Conservation (phyloP, 2,113 vertebrate genomes). For the Lamprologus tigripictilis region DNA sequence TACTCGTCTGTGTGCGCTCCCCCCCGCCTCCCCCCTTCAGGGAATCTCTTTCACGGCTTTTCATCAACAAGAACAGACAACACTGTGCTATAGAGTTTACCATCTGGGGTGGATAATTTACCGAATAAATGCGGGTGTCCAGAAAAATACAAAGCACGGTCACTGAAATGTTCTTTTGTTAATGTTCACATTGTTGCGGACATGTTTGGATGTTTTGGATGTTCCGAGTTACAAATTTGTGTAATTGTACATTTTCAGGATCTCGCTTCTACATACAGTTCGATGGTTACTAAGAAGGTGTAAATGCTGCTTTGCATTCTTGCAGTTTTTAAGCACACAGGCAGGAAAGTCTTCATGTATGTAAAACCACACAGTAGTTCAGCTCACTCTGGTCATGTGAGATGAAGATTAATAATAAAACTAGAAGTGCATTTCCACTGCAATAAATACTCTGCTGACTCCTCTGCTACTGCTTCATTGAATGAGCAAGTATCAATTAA, state of each 20-base stretch:
- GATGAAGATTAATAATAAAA: neutral
- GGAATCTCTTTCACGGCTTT: neutral
- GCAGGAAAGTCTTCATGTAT: neutral
- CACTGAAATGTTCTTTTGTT: neutral
- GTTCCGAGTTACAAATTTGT: accelerated
- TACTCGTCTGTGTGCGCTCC: neutral
- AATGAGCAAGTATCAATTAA: neutral
- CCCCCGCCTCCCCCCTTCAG: neutral
- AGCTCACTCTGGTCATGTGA: neutral
- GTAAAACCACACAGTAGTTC: neutral
- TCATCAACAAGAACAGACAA: neutral
- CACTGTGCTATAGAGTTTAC: slow-evolving; percentile 4
- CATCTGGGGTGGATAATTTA: slow-evolving; percentile 57
- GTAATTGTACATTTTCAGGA: neutral
- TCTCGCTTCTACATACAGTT: neutral
- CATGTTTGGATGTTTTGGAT: neutral
- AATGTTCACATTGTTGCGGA: neutral
- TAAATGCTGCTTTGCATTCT: neutral
- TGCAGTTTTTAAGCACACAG: neutral
- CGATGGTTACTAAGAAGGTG: neutral
- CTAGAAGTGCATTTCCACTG: neutral
- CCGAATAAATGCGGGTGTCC: neutral
- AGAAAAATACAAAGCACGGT: neutral
- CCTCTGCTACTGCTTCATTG: neutral
- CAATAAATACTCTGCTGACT: neutral